Base-by-base conservation (phyloP, 2,888 invertebrate species). In the Thera britannica region DNA sequence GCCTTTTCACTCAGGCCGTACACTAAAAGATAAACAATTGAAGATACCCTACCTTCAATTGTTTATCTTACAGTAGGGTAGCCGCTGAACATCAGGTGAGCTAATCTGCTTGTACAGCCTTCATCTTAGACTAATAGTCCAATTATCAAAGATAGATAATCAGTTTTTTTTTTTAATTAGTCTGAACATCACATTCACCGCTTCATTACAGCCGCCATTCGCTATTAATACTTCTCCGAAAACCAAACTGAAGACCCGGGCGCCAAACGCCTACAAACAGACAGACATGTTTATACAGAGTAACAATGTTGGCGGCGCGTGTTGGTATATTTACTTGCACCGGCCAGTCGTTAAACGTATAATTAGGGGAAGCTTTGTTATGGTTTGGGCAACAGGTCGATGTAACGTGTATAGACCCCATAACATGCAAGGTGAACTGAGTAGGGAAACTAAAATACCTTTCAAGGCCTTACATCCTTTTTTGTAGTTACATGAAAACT, bases 291-390 rank as follows among this genome's bases (percentile, higher is more conserved):
- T 62, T 62, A 62, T 54, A 5, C 7, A 56, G 41, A 56, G 41
- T 56, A 56, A 65, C 68, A 62, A 59, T 62, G 65, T 69, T 65
- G 51, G 65, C 58, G 34, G 48, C 59, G 36, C 60, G 44, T 51
- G 60, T 38, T 36, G 38, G 57, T 34, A 1, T 62, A 52, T 68
- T 61, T 68, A 68, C 61, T 0, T 36, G 57, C 5, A n/a, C 41
- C 41, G 41, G 41, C 5, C 59, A 65, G 55, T 59, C 62, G 68
- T 69, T 55, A 67, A 67, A 62, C 34, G 57, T 65, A 62, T 54
- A 62, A 65, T 62, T 61, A 62, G 68, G 51, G 57, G 58, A 58
- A 65, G 23, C 36, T 56, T 11, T 36, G 52, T 35, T 49, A 34
- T 65, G 55, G 62, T 68, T 23, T 65, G 12, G n/a, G 55, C 6